Conservation (phyloP, 2,797 vertebrate genomes). For the Picus viridis region DNA sequence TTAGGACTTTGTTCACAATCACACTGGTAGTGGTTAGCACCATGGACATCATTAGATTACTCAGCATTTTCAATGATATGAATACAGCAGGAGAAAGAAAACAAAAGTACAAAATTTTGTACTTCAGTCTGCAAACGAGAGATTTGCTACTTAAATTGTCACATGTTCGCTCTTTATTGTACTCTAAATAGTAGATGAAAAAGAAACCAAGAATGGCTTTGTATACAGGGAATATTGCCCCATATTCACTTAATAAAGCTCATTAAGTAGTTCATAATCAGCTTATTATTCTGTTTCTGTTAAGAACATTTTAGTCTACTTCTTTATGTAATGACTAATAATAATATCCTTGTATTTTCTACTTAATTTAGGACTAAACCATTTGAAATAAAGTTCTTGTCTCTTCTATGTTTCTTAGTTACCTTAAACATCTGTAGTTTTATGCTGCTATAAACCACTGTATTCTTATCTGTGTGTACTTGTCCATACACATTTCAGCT, state of each 20-base stretch:
- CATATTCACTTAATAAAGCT: slow-evolving; percentile 66
- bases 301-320: slow-evolving; percentile 45
- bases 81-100: background rate
- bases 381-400: background rate
- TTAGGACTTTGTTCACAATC: background rate
- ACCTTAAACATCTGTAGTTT: background rate
- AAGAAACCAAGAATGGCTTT: slow-evolving; percentile 46
- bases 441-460: background rate
- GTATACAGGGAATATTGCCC: slow-evolving; percentile 48
- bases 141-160: slow-evolving; percentile 39
- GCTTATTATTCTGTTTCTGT: slow-evolving; percentile 65
- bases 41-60: background rate
- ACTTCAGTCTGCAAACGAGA: background rate
- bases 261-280: slow-evolving; percentile 70
- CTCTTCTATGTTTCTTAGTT: background rate
- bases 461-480: rapidly evolving
- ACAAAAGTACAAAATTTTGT: background rate
- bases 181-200: slow-evolving; percentile 43
- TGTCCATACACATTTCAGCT: background rate
- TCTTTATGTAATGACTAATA: slow-evolving; percentile 7
- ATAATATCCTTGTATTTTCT: slow-evolving; percentile 17
- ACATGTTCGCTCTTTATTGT: slow-evolving; percentile 29
- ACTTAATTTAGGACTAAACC: background rate
- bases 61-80: background rate
- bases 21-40: background rate